phyloP scores from a whole-genome alignment of 2,113 vertebrate genomes.

The Pheucticus melanocephalus region DNA sequence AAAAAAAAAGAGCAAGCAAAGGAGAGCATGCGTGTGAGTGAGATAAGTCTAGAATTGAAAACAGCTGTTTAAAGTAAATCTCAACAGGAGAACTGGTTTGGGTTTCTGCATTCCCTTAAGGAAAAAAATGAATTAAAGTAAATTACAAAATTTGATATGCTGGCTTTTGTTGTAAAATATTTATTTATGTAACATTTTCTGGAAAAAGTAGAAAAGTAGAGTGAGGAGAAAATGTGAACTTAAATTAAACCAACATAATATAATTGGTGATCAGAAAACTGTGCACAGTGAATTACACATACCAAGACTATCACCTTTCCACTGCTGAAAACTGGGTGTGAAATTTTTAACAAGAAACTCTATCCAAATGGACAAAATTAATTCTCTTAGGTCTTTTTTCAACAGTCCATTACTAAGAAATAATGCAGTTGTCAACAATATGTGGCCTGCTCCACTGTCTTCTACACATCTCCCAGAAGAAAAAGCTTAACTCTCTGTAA shows the following conservation, averaged over 20 bases:
- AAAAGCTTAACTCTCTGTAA: background rate
- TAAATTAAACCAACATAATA: background rate
- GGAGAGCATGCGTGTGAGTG: background rate
- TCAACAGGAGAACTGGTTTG: background rate
- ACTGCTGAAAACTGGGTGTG: fast-evolving
- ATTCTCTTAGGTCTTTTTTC: background rate
- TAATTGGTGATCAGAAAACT: background rate
- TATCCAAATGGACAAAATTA: background rate
- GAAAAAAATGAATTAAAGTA: fast-evolving
- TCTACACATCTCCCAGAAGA: background rate
- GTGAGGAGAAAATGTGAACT: background rate
- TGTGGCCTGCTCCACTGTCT: background rate
- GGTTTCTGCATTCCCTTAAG: background rate
- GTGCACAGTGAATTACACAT: background rate
- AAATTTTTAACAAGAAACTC: background rate
- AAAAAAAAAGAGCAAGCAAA: background rate
- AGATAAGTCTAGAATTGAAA: background rate
- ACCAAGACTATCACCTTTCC: background rate
- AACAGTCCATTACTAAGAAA: background rate
- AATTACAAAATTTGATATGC: background rate
- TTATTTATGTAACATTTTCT: background rate
- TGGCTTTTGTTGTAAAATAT: background rate
- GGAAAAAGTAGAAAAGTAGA: background rate
- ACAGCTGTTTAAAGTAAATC: background rate
- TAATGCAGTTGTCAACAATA: background rate